Percentiles rank a stretch among this genome's conserved stretches.
Evolutionary conservation across 35 echinoderm and acorn worm genomes (phyloP).

Genomic region (Heliocidaris tuberculata): DNA sequence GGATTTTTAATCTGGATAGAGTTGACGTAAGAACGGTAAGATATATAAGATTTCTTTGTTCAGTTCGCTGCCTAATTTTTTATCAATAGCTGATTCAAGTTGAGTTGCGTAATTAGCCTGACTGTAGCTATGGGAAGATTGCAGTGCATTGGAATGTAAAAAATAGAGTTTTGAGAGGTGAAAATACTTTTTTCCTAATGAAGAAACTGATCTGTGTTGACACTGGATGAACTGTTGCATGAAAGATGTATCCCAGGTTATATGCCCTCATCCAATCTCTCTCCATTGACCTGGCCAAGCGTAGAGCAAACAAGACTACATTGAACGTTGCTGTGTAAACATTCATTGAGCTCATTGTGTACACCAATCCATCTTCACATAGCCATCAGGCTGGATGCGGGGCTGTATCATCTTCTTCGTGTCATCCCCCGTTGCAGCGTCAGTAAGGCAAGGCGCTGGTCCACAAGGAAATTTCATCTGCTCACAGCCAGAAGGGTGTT

Average conservation of each 20-base stretch:
- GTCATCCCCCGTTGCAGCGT: not conserved
- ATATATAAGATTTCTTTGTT: too few species aligned
- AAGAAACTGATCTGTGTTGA: not conserved
- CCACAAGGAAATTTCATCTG: too few species aligned
- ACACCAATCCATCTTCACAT: not conserved
- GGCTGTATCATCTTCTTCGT: not conserved
- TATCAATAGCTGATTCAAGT: too few species aligned
- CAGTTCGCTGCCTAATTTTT: too few species aligned
- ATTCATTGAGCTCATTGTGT: not conserved
- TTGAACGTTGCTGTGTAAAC: not conserved
- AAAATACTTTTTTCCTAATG: not conserved
- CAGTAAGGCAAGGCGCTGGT: not conserved
- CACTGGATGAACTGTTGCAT: not conserved
- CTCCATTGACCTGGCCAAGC: not conserved
- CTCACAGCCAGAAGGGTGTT: too few species aligned
- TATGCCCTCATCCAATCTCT: slow-evolving; percentile 1
- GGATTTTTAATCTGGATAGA: too few species aligned
- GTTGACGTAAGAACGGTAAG: too few species aligned
- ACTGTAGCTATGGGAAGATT: too few species aligned
- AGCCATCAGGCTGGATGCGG: not conserved
- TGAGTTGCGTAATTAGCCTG: too few species aligned
- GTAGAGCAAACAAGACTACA: not conserved
- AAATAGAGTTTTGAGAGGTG: not conserved
- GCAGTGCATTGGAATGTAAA: not conserved
- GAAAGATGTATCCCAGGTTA: not conserved